A percentile compares a stretch with the other conserved stretches of the same genome.
Evolutionary conservation across 1,140 invertebrate species (phyloP).

Genomic region (Drosophila asahinai): DNA sequence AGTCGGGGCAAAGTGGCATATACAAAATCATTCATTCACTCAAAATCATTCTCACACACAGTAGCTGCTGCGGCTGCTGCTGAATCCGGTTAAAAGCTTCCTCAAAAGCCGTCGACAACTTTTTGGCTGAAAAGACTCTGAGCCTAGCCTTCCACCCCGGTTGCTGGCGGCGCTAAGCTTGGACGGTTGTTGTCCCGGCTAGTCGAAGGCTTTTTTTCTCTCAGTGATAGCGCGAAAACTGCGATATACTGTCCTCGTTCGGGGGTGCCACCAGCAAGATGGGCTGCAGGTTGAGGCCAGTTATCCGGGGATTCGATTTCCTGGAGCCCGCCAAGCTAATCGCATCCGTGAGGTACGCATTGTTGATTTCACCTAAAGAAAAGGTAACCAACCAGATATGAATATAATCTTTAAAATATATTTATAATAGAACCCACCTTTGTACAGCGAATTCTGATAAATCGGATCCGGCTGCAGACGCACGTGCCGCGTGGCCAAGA

Average conservation of each 20-base stretch:
- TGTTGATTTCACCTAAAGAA: conserved; percentile 92
- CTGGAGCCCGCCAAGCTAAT: conserved; percentile 93
- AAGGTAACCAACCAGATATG: not conserved
- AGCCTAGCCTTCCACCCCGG: conserved; percentile 31
- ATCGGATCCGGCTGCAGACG: conserved; percentile 93
- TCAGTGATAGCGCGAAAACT: conserved; percentile 88
- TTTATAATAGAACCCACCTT: conserved; percentile 85
- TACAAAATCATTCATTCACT: conserved; percentile 37
- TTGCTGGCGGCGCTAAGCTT: conserved; percentile 38
- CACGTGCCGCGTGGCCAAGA: conserved; percentile 95
- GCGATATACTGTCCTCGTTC: conserved; percentile 89
- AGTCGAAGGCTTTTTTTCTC: not conserved
- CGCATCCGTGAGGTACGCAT: conserved; percentile 92
- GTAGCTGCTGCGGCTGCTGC: conserved; percentile 10
- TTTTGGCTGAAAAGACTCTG: conserved; percentile 8
- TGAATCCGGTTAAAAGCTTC: conserved; percentile 33
- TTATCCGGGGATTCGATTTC: conserved; percentile 87
- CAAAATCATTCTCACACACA: conserved; percentile 23
- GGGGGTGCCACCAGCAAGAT: conserved; percentile 87
- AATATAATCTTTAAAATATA: not conserved
- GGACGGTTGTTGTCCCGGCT: conserved; percentile 32
- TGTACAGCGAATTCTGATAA: conserved; percentile 88
- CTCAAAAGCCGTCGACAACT: conserved; percentile 10
- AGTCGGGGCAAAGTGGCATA: conserved; percentile 52
- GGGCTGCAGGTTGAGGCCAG: conserved; percentile 91